Base-by-base conservation (phyloP, 2,113 vertebrate genomes). In the Narcine bancroftii region DNA sequence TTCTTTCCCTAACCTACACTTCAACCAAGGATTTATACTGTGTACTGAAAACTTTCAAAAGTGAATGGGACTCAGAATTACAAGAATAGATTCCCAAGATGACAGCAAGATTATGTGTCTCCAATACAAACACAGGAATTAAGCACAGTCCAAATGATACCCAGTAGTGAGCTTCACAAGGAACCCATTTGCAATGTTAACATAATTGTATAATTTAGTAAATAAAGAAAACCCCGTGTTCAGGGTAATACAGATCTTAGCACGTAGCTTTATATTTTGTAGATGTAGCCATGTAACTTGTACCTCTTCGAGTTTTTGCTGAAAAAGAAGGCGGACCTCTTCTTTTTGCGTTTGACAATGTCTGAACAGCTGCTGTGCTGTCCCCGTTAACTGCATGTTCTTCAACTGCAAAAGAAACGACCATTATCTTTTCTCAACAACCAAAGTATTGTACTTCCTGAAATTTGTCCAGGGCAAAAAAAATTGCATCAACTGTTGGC, bases 221-320 rank as follows among this genome's bases (percentile, higher is more conserved):
- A 17, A 85, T 13, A 19, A 36, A 63, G 56, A 53, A 36, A 60
- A 79, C 47, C 56, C 33, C 60, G 11, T 56, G 33, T 33, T 83
- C 53, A 56, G 6, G 56, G 17, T 36, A 85, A 50, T 81, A 2
- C 13, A 60, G 33, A 13, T 13, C 53, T 85, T 33, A 6, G 4
- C 56, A 56, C n/a, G 6, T 60, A 63, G 47, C 53, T 60, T 60
- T 63, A 29, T 24, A 63, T 21, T 36, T 42, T 63, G 36, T 13
- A 36, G 53, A 60, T 36, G 53, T 36, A 56, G 33, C 73, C 69
- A 81, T 5, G 21, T 17, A n/a, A n/a, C 7, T 53, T 92, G 45
- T 95, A 99, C 99, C 97, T 99, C 98, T 71, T 99, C 98, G 39
- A 99, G 95, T 93, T 99, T 99, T 94, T 97, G 97, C 95, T 99